Conservation (phyloP, 2,797 vertebrate genomes). For the Propithecus perrieri region DNA sequence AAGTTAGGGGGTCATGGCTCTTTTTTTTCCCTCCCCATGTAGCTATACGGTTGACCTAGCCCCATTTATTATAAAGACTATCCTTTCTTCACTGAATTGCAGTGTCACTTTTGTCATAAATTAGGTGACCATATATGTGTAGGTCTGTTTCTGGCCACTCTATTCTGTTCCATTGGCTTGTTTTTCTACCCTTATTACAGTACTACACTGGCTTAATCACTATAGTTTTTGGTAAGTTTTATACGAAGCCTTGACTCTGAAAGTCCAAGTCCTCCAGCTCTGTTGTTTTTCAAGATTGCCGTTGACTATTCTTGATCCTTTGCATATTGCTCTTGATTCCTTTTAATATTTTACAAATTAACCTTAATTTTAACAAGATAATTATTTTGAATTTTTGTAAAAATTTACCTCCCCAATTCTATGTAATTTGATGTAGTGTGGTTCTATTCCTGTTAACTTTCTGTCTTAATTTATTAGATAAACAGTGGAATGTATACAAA, state of each 20-base stretch:
- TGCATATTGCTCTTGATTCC: not conserved
- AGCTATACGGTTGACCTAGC: not conserved
- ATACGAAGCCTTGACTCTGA: not conserved
- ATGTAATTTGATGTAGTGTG: not conserved
- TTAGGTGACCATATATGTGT: not conserved
- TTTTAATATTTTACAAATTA: not conserved
- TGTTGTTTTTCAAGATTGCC: not conserved
- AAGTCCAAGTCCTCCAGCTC: not conserved
- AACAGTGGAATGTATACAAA: not conserved
- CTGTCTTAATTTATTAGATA: conserved; percentile 14
- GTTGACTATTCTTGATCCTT: not conserved
- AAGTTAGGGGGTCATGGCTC: not conserved
- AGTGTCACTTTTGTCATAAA: not conserved
- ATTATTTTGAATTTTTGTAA: conserved; percentile 36
- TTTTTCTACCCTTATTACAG: not conserved
- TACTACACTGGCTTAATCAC: not conserved
- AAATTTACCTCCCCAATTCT: not conserved
- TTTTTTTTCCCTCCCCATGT: not conserved
- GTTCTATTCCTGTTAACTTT: conserved; percentile 2
- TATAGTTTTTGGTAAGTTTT: not conserved
- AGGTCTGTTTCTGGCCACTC: not conserved
- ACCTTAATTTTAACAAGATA: conserved; percentile 33
- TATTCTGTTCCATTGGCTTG: not conserved
- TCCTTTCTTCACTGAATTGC: not conserved
- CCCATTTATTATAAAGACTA: not conserved